These are phyloP conservation scores for Chrysolophus pictus DNA, from an alignment of 2,797 vertebrate genomes.

Conservation along the genomic window DNA sequence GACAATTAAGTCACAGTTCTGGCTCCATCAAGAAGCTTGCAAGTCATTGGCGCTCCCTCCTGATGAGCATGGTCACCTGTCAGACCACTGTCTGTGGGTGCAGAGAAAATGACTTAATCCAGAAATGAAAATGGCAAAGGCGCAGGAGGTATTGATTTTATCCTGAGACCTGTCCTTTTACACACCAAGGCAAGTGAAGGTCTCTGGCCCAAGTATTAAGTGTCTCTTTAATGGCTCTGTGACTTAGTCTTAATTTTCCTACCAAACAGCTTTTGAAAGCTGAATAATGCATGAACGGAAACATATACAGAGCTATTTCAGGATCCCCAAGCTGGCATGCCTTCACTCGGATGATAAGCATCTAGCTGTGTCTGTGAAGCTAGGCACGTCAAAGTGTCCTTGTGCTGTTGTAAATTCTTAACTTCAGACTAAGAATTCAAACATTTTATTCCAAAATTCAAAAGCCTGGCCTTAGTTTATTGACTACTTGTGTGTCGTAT, in stretches of 20 bases:
- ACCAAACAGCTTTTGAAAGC: background rate
- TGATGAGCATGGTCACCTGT: background rate
- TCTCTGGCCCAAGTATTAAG: background rate
- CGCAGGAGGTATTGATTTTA: background rate
- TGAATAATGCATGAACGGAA: slow-evolving; percentile 28
- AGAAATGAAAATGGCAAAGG: background rate
- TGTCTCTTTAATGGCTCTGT: background rate
- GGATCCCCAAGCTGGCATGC: background rate
- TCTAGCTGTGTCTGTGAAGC: background rate
- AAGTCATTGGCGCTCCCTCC: background rate
- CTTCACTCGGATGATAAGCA: slow-evolving; percentile 2
- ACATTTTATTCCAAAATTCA: background rate
- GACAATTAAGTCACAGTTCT: background rate
- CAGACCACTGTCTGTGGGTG: background rate
- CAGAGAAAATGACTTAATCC: background rate
- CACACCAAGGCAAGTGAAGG: background rate
- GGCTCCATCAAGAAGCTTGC: background rate
- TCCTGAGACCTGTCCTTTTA: background rate
- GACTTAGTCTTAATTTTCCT: background rate
- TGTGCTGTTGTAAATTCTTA: background rate
- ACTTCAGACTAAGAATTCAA: background rate
- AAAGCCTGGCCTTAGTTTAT: background rate
- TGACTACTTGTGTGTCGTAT: background rate
- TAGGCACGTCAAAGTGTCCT: slow-evolving; percentile 8
- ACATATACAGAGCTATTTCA: background rate